Base-by-base conservation (phyloP, 2,888 invertebrate genomes). In the Leucophenga montana region DNA sequence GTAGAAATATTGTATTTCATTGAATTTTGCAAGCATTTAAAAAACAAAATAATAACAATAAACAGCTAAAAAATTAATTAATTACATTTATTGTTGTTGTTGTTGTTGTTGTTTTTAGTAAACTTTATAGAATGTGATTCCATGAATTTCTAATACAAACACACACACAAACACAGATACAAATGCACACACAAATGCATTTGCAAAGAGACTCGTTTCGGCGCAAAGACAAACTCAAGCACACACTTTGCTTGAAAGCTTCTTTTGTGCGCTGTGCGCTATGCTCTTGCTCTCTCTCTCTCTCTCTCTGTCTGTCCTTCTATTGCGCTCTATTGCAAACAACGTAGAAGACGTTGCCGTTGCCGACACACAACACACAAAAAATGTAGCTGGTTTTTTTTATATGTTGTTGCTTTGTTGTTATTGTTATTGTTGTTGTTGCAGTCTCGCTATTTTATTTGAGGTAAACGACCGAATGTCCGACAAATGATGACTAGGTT, bases 401-500 rank as follows among this genome's bases (percentile, higher is more conserved):
- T 39, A 1, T 39, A 4, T 4, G 2, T 27, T 56, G 6, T 22
- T 13, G 56, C 56, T 56, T 61, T 39, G 18, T 39, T 6, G 16
- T 61, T 18, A 18, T 18, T 39, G 1, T 39, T n/a, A 5, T 27
- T 56, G 8, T 27, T 31, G 16, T 44, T 46, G 13, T 61, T 9
- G 20, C 54, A 20, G 56, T 57, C 56, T 56, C 56, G 48, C 59
- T 27, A 20, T 64, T 48, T 22, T 46, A 20, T 22, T n/a, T 46
- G 72, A 73, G 88, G 89, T 89, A 87, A 89, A 86, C 82, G 89
- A 88, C 89, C 89, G 88, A 87, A 88, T 84, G 89, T 85, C 89
- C 89, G 89, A 86, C 85, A 86, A 81, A 83, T 83, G 83, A 86
- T 87, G 88, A 89, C 89, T 89, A 88, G 89, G 89, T 89, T 88